Conservation (phyloP, 1,140 invertebrate species). For the Kradibia gibbosae region DNA sequence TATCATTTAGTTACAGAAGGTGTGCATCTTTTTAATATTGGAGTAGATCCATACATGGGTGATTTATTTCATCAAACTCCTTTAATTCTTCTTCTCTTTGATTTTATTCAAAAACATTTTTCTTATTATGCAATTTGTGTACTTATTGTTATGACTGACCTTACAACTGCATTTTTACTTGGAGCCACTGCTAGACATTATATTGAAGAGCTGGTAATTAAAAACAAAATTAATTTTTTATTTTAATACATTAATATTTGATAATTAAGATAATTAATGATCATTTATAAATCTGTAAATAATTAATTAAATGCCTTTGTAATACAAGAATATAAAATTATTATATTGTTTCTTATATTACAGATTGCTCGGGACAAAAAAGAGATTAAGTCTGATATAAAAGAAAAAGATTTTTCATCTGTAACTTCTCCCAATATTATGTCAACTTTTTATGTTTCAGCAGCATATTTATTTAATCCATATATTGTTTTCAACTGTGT, state of each 20-base stretch:
- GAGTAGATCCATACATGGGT: conserved; percentile 91
- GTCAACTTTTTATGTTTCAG: conserved; percentile 77
- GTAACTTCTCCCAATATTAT: conserved; percentile 52
- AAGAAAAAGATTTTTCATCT: conserved; percentile 52
- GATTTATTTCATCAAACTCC: conserved; percentile 95
- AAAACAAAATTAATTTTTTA: background rate
- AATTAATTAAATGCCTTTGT: background rate
- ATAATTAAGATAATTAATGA: background rate
- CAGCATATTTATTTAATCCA: conserved; percentile 94
- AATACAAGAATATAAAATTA: conserved; percentile 41
- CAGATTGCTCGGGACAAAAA: conserved; percentile 58
- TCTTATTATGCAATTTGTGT: conserved; percentile 74
- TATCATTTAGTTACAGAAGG: conserved; percentile 86
- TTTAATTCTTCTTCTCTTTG: conserved; percentile 80
- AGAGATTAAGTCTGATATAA: conserved; percentile 70
- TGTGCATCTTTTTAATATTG: conserved; percentile 82
- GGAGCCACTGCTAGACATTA: conserved; percentile 80
- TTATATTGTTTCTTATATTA: no score
- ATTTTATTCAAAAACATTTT: conserved; percentile 79
- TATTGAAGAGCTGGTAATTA: conserved; percentile 76
- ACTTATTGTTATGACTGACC: conserved; percentile 83
- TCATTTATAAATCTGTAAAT: background rate
- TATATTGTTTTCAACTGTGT: conserved; percentile 92
- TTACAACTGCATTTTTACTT: conserved; percentile 82
- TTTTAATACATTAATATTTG: background rate